Conservation (phyloP, 2,888 invertebrate species). For the Ichneumoninae sp. region DNA sequence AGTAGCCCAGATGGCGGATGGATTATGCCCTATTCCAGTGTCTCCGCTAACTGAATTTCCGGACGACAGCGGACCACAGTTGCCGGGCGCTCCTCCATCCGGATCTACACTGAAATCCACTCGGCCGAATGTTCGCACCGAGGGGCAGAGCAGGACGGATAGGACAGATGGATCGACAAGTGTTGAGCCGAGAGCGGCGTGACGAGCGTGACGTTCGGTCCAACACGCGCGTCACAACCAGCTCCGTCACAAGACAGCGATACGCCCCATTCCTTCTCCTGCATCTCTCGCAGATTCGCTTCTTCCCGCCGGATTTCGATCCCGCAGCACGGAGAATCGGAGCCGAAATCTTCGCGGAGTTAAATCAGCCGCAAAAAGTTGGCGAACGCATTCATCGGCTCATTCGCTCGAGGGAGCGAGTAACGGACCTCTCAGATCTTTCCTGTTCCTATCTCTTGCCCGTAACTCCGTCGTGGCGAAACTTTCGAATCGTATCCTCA, state of each 20-base stretch:
- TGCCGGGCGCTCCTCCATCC: conserved; percentile 22
- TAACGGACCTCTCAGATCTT: conserved; percentile 11
- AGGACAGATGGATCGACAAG: conserved; percentile 38
- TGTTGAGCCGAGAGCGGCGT: conserved; percentile 39
- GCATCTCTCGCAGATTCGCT: neutral
- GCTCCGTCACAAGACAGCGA: conserved; percentile 7
- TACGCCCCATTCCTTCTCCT: neutral
- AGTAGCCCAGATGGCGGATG: neutral
- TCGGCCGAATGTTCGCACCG: conserved; percentile 21
- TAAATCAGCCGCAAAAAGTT: conserved; percentile 19
- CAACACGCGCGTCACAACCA: conserved; percentile 11
- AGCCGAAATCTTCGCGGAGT: neutral
- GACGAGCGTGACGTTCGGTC: conserved; percentile 49
- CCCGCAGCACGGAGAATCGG: neutral
- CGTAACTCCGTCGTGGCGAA: conserved; percentile 16
- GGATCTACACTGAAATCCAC: conserved; percentile 54
- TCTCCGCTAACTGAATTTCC: conserved; percentile 37
- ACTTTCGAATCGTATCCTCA: conserved; percentile 33
- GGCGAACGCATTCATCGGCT: neutral
- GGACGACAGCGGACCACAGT: conserved; percentile 4
- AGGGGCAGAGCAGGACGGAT: neutral
- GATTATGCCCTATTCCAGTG: conserved; percentile 24
- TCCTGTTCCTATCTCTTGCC: conserved; percentile 11
- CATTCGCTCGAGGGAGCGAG: conserved; percentile 7
- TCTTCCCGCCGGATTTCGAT: neutral